A percentile compares a stretch with the other conserved stretches of the same genome.
phyloP scores from a whole-genome alignment of 2,888 invertebrate species.

The Trissolcus japonicus region DNA sequence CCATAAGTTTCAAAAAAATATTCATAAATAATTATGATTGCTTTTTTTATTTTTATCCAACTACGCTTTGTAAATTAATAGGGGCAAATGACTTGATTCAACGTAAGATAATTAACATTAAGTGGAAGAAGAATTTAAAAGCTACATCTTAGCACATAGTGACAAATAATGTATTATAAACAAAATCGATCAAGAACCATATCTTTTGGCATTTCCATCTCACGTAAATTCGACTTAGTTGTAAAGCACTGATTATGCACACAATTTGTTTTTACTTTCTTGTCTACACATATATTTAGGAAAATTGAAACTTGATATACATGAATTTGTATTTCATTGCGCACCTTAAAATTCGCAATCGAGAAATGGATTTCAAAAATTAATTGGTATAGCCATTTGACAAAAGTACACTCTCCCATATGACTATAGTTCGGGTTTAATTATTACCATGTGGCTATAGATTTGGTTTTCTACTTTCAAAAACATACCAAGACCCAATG shows the following conservation, averaged over 20 bases:
- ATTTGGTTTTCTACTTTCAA: slow-evolving; percentile 31
- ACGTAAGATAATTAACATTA: slow-evolving; percentile 13
- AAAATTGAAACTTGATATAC: slow-evolving; percentile 39
- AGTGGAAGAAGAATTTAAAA: slow-evolving; percentile 49
- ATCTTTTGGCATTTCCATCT: slow-evolving; percentile 52
- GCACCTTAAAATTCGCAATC: slow-evolving; percentile 11
- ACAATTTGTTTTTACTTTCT: slow-evolving; percentile 24
- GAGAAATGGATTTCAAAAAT: slow-evolving; percentile 8
- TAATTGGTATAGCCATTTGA: slow-evolving; percentile 18
- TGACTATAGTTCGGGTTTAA: slow-evolving; percentile 28
- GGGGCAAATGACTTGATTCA: slow-evolving; percentile 1
- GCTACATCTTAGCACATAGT: slow-evolving; percentile 50
- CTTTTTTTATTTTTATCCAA: neutral
- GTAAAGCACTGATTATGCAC: slow-evolving; percentile 49
- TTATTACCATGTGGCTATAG: slow-evolving; percentile 28
- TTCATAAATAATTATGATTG: slow-evolving; percentile 1
- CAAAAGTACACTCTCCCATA: slow-evolving; percentile 20
- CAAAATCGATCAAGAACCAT: slow-evolving; percentile 48
- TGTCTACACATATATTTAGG: slow-evolving; percentile 43
- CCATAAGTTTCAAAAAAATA: neutral
- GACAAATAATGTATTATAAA: slow-evolving; percentile 48
- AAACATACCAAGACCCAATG: slow-evolving; percentile 46
- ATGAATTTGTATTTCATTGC: slow-evolving; percentile 41
- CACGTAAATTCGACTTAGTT: slow-evolving; percentile 28
- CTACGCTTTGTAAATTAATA: neutral